Evolutionary conservation across 2,113 vertebrate genomes (phyloP).

Genomic region (Motacilla tschutschensis): DNA sequence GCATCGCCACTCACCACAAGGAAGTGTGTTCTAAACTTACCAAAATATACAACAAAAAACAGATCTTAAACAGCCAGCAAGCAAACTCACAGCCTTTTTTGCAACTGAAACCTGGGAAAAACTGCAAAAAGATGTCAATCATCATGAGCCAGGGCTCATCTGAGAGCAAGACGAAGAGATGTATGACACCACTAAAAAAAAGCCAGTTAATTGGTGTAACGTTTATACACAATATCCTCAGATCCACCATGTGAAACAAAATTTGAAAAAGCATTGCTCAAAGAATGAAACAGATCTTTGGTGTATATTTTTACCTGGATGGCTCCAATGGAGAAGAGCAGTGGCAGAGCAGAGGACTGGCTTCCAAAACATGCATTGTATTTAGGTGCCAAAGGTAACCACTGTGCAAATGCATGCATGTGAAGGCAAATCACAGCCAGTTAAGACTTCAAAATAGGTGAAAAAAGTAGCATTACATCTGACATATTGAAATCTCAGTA

Average conservation of each 20-base stretch:
- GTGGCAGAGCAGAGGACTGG: background rate
- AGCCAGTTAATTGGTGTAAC: background rate
- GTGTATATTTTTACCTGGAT: background rate
- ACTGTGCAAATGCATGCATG: background rate
- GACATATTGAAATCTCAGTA: background rate
- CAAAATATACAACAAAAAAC: background rate
- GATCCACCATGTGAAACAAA: background rate
- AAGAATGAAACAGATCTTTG: background rate
- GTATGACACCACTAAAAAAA: background rate
- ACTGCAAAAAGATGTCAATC: background rate
- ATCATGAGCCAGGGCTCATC: background rate
- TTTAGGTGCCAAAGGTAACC: background rate
- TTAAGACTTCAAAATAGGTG: background rate
- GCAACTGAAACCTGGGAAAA: background rate
- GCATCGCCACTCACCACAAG: background rate
- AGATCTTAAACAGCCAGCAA: background rate
- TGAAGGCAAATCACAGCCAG: background rate
- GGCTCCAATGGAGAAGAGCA: background rate
- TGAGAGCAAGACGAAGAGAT: background rate
- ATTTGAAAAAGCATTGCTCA: background rate
- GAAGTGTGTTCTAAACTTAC: background rate
- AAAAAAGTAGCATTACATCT: background rate
- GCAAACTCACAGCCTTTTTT: background rate
- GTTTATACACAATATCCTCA: background rate
- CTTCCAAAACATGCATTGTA: background rate